Conservation (phyloP, 2,888 invertebrate genomes). For the Cryptus armator region DNA sequence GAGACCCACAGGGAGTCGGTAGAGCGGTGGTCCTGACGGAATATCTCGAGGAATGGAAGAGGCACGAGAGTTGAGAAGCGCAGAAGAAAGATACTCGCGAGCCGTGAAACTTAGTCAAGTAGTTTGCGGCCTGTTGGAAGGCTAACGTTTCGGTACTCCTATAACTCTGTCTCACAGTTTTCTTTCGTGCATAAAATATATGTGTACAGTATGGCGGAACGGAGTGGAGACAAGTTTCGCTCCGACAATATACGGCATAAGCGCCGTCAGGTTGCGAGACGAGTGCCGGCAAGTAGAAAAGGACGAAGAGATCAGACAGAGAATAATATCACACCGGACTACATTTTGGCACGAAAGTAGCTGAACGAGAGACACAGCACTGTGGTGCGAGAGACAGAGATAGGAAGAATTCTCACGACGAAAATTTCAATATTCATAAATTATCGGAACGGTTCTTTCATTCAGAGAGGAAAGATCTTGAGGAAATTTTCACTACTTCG, state of each 20-base stretch:
- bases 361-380: constrained; percentile 4
- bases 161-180: constrained; percentile 11
- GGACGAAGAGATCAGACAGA: constrained; percentile 25
- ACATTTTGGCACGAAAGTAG: constrained; percentile 41
- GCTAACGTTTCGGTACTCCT: background rate
- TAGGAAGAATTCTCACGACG: constrained; percentile 30
- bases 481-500: constrained; percentile 27
- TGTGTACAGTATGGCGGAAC: background rate
- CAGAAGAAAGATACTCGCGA: constrained; percentile 20
- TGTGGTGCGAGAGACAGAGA: background rate
- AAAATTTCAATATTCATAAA: constrained; percentile 62
- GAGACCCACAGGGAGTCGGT: background rate
- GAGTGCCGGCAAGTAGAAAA: constrained; percentile 1
- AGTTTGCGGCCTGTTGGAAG: constrained; percentile 9
- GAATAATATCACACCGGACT: constrained; percentile 52
- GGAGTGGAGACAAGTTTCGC: constrained; percentile 27
- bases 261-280: background rate
- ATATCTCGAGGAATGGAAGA: background rate
- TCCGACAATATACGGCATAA: background rate
- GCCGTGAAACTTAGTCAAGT: constrained; percentile 28
- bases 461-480: constrained; percentile 4
- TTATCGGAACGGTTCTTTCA: constrained; percentile 39
- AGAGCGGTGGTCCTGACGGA: background rate
- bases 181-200: constrained; percentile 11
- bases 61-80: background rate